Conservation (phyloP, 1,140 invertebrate species). For the Planococcus citri region DNA sequence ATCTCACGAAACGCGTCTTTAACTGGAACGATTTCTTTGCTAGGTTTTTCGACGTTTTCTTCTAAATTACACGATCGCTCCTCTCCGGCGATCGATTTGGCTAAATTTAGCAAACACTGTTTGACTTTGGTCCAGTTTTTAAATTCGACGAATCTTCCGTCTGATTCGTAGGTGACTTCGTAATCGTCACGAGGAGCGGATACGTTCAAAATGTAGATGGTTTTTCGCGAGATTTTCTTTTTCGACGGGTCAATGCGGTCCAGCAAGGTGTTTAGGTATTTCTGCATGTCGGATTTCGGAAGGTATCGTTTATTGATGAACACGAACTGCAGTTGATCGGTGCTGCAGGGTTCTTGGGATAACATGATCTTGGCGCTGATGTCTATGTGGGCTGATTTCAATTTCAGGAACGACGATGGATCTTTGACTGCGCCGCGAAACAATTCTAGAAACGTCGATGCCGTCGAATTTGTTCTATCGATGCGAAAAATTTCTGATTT, state of each 20-base stretch:
- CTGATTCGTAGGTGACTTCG: background rate
- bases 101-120: background rate
- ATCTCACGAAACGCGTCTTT: background rate
- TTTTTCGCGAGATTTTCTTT: background rate
- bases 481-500: constrained; percentile 1
- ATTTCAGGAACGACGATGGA: background rate
- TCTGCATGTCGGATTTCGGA: background rate
- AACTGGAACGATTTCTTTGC: background rate
- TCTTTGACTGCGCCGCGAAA: background rate
- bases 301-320: background rate
- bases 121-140: background rate
- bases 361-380: background rate
- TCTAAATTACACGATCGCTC: too few species aligned
- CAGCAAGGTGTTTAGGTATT: background rate
- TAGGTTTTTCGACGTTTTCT: background rate
- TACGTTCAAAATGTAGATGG: background rate
- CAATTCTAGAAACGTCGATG: background rate
- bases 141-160: background rate
- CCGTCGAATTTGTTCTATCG: background rate
- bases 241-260: background rate
- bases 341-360: background rate
- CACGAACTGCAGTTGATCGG: background rate
- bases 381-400: background rate
- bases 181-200: background rate
- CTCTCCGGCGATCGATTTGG: too few species aligned